A percentile compares a stretch with the other conserved stretches of the same genome.
phyloP scores from a whole-genome alignment of 2,113 vertebrate genomes.

The Vanacampus margaritifer region DNA sequence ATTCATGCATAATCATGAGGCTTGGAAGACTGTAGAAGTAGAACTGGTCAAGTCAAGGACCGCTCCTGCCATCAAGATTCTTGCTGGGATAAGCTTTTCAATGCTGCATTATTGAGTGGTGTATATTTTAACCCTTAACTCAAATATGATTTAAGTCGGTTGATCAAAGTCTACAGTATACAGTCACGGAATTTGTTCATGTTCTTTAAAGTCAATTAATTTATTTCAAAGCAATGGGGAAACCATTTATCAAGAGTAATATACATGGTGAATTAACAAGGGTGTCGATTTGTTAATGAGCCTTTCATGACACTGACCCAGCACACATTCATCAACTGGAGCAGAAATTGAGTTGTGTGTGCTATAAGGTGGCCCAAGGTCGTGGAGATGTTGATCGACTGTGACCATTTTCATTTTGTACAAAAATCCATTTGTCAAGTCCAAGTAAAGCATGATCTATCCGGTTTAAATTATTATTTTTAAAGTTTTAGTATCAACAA shows the following conservation, averaged over 20 bases:
- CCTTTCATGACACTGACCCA: constrained; percentile 12
- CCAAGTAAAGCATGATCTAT: not conserved
- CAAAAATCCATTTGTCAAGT: constrained; percentile 21
- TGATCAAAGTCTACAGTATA: not conserved
- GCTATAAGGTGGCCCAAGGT: constrained; percentile 13
- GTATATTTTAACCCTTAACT: not conserved
- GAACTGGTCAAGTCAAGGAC: too few relatives aligned
- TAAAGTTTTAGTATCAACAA: not conserved
- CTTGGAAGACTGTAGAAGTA: too few relatives aligned
- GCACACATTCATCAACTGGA: constrained; percentile 31
- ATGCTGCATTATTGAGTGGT: not conserved
- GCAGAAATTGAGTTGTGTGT: constrained; percentile 21
- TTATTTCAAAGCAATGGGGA: not conserved
- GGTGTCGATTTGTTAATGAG: constrained; percentile 36
- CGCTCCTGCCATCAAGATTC: too few relatives aligned
- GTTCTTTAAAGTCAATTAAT: constrained; percentile 7
- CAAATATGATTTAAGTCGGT: not conserved
- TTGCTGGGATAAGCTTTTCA: too few relatives aligned
- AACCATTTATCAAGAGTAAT: constrained; percentile 8
- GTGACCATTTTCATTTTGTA: constrained; percentile 18
- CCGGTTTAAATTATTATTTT: not conserved
- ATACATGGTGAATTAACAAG: constrained; percentile 16
- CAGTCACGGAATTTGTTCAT: not conserved
- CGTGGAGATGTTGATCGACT: not conserved
- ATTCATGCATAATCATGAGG: too few relatives aligned